Percentiles rank a stretch among this genome's conserved stretches.
Evolutionary conservation across 1,140 invertebrate species (phyloP).

Genomic region (Proctacanthus coquilletti): DNA sequence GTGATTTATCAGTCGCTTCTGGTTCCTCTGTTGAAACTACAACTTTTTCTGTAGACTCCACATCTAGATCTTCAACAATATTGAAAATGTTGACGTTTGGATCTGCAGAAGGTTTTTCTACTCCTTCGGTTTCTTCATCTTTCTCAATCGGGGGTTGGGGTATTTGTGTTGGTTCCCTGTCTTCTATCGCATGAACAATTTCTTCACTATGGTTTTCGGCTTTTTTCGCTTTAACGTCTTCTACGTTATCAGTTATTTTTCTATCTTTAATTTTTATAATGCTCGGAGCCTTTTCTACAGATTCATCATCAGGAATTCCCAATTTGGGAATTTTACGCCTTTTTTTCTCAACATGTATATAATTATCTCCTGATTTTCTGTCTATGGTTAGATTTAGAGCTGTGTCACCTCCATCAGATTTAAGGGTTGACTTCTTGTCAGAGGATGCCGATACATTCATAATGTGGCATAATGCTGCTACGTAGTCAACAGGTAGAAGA

Average conservation of each 20-base stretch:
- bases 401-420: conserved; percentile 3
- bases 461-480: conserved; percentile 61
- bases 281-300: not conserved
- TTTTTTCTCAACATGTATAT: not conserved
- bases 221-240: conserved; percentile 1
- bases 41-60: not conserved
- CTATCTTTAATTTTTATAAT: not conserved
- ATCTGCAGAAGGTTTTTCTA: not conserved
- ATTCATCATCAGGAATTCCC: not conserved
- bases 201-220: too few species aligned
- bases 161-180: not conserved
- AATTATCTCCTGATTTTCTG: conserved; percentile 10
- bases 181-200: not conserved
- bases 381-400: conserved; percentile 32
- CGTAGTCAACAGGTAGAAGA: conserved; percentile 45
- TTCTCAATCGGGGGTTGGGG: not conserved
- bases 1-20: not conserved
- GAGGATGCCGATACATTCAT: too few species aligned
- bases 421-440: not conserved
- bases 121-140: not conserved
- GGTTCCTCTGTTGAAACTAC: not conserved
- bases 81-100: conserved; percentile 4
- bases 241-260: not conserved
- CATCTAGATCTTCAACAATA: not conserved
- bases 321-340: not conserved